Evolutionary conservation across 92 coral and sea anemone species (phyloP).

Genomic region (Palythoa grandis): DNA sequence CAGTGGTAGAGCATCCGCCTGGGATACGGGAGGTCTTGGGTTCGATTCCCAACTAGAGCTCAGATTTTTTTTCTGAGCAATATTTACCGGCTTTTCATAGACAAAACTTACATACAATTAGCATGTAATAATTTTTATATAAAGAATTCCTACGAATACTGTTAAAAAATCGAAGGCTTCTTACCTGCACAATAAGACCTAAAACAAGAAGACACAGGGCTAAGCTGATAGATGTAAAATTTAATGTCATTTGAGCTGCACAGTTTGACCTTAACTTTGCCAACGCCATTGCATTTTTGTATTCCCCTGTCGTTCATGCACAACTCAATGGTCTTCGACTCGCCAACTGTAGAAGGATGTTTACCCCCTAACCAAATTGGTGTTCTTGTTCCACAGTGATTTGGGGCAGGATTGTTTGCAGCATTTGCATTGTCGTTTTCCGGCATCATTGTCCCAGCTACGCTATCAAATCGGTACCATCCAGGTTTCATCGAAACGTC

Average conservation of each 20-base stretch:
- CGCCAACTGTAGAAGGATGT: slow-evolving; percentile 3
- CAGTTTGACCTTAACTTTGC: neutral
- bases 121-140: too few relatives aligned
- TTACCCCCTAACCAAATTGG: slow-evolving; percentile 22
- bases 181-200: slow-evolving; percentile 20
- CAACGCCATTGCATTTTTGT: slow-evolving; percentile 16
- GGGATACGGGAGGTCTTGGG: too few relatives aligned
- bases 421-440: slow-evolving; percentile 1
- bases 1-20: too few relatives aligned
- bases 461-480: slow-evolving; percentile 17
- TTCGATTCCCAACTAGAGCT: too few relatives aligned
- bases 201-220: slow-evolving; percentile 10
- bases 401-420: neutral
- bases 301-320: neutral
- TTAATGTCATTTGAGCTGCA: neutral
- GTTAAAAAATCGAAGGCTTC: neutral
- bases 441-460: slow-evolving; percentile 20
- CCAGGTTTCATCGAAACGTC: slow-evolving; percentile 19
- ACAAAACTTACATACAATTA: too few relatives aligned
- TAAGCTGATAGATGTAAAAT: slow-evolving; percentile 10
- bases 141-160: too few relatives aligned
- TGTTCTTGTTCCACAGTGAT: slow-evolving; percentile 5
- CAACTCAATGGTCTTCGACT: neutral
- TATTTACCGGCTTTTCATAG: too few relatives aligned
- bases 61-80: too few relatives aligned